phyloP scores from a whole-genome alignment of 35 echinoderm and acorn worm species.

The Holothuria glaberrima region DNA sequence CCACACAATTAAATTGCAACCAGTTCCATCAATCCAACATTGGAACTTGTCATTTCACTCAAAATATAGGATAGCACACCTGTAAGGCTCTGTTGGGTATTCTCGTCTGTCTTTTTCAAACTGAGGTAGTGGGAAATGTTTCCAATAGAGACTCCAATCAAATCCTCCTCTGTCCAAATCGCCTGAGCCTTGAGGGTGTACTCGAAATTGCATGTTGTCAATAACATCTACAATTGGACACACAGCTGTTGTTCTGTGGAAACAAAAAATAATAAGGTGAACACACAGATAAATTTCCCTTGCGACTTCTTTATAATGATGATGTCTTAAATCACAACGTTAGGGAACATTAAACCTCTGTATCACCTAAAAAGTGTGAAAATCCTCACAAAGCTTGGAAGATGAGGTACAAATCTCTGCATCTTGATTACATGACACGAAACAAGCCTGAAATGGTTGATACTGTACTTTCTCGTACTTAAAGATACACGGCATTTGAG shows the following conservation, averaged over 20 bases:
- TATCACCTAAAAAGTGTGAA: neutral
- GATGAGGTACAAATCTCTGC: neutral
- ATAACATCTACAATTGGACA: slow-evolving; percentile 96
- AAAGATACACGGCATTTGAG: too few species aligned
- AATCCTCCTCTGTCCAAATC: slow-evolving; percentile 77
- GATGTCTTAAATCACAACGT: neutral
- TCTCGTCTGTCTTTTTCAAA: slow-evolving; percentile 83
- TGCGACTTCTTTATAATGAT: neutral
- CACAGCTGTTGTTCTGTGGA: slow-evolving; percentile 81
- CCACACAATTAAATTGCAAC: too few species aligned
- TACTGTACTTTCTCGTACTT: too few species aligned
- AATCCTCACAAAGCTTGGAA: neutral
- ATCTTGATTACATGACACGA: too few species aligned
- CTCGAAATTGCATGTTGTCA: slow-evolving; percentile 79
- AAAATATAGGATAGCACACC: slow-evolving; percentile 36
- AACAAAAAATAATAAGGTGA: neutral
- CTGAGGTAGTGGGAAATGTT: slow-evolving; percentile 88
- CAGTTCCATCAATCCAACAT: too few species aligned
- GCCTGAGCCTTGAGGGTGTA: slow-evolving; percentile 78
- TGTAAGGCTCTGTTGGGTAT: slow-evolving; percentile 91
- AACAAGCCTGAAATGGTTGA: too few species aligned
- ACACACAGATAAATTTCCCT: neutral
- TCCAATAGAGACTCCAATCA: slow-evolving; percentile 99
- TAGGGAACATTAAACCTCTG: neutral
- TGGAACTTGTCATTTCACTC: too few species aligned